These are phyloP conservation scores for Huso huso DNA, from an alignment of 2,797 vertebrate genomes.

Conservation along the genomic window DNA sequence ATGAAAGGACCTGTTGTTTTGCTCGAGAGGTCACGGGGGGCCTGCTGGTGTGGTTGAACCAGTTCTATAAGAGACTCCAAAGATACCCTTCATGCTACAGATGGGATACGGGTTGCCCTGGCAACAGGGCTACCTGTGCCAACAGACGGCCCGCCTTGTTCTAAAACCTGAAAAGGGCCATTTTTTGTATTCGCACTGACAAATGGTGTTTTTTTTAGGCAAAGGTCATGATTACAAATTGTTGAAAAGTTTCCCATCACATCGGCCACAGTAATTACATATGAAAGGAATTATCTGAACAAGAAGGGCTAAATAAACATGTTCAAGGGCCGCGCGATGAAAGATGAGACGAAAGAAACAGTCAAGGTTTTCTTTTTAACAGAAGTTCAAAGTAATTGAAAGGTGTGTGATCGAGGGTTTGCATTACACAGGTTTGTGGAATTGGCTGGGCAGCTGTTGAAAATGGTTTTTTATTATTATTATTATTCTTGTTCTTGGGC, in stretches of 20 bases:
- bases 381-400: no score
- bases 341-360: background rate
- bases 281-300: conserved; percentile 25
- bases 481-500: no score
- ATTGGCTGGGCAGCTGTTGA: no score
- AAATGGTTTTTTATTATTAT: no score
- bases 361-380: background rate
- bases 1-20: conserved; percentile 74
- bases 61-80: conserved; percentile 59
- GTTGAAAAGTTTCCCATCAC: conserved; percentile 61
- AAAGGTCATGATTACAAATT: conserved; percentile 63
- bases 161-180: conserved; percentile 10
- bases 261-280: conserved; percentile 41
- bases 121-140: conserved; percentile 51
- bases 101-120: conserved; percentile 46
- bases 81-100: conserved; percentile 49
- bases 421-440: no score
- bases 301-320: background rate
- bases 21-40: conserved; percentile 51
- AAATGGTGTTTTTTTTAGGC: conserved; percentile 31
- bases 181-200: conserved; percentile 40
- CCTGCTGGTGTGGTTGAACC: conserved; percentile 55
- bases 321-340: background rate
- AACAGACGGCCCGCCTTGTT: conserved; percentile 43
- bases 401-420: no score